Conservation (phyloP, 2,888 invertebrate genomes). For the Agrypnus murinus region DNA sequence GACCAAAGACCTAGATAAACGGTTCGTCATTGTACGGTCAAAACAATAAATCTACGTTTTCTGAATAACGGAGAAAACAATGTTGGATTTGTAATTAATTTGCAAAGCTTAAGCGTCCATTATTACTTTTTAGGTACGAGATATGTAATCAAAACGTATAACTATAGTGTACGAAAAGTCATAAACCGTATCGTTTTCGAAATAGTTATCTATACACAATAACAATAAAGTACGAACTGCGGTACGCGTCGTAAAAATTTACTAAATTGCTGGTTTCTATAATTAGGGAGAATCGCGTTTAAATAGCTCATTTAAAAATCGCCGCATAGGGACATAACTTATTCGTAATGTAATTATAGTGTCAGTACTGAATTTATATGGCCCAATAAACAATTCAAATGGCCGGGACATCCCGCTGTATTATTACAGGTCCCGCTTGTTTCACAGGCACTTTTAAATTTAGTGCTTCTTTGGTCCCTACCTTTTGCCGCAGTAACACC, state of each 20-base stretch:
- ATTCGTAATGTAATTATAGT: conserved; percentile 65
- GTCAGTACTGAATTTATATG: conserved; percentile 66
- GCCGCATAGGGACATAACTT: conserved; percentile 59
- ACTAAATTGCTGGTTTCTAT: conserved; percentile 51
- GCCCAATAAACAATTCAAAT: conserved; percentile 65
- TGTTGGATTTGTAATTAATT: no score
- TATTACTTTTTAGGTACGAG: background rate
- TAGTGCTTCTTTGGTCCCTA: conserved; percentile 51
- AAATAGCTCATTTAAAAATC: conserved; percentile 59
- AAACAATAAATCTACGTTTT: background rate
- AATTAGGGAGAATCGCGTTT: conserved; percentile 52
- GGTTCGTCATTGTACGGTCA: conserved; percentile 4
- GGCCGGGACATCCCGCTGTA: conserved; percentile 63
- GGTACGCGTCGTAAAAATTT: conserved; percentile 43
- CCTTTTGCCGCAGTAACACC: conserved; percentile 46
- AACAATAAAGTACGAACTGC: conserved; percentile 45
- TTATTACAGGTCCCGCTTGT: conserved; percentile 56
- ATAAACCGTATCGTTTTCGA: conserved; percentile 42
- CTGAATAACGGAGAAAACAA: no score
- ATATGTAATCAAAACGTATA: conserved; percentile 4
- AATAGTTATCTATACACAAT: conserved; percentile 41
- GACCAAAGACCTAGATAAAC: conserved; percentile 13
- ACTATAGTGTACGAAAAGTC: conserved; percentile 31
- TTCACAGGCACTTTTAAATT: conserved; percentile 57
- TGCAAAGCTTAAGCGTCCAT: no score